Base-by-base conservation (phyloP, 2,888 invertebrate species). In the Pandemis corylana region DNA sequence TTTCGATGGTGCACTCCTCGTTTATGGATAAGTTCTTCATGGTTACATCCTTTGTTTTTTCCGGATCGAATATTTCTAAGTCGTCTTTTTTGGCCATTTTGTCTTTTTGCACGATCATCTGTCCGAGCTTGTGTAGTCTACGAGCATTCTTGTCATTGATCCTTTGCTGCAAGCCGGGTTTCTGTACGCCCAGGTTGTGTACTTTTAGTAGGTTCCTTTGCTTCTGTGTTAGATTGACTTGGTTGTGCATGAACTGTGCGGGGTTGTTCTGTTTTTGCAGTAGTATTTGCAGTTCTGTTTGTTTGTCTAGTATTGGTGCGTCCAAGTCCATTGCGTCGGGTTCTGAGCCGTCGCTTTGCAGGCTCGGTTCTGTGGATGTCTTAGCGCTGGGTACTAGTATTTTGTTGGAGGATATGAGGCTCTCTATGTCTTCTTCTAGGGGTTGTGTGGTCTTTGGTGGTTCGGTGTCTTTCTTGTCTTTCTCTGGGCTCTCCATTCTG, bases 1-100 rank as follows among this genome's bases (percentile, higher is more conserved):
- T 89, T 78, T 95, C 96, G 76, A 96, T 92, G 0, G 96, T 96
- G 72, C 95, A 95, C 78, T 96, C 96, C 41, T 95, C 95, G 62
- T 95, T 96, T 71, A 95, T 89, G 0, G 94, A 89, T 12, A 95
- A 90, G 69, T 94, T 95, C 76, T 90, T 90, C 9, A 91, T 78
- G 1, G 85, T 78, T 0, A 85, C 81, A 20, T 92, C 93, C 46
- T 82, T 88, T 0, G 82, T 49, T 76, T 83, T 87, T 0, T 94
- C 91, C 0, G 78, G 61, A 10, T 93, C 93, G 20, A 82, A 83
- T 13, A 82, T 80, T 59, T 89, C 88, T 7, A 83, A 76, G 1
- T 88, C 87, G 0, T 87, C 85, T 44, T 81, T 82, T 41, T 80
- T 87, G 0, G 79, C 77, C 0, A 78, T 46, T 73, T 87, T 91